Evolutionary conservation across 2,113 vertebrate genomes (phyloP).

Genomic region (Oenanthe oenanthe): DNA sequence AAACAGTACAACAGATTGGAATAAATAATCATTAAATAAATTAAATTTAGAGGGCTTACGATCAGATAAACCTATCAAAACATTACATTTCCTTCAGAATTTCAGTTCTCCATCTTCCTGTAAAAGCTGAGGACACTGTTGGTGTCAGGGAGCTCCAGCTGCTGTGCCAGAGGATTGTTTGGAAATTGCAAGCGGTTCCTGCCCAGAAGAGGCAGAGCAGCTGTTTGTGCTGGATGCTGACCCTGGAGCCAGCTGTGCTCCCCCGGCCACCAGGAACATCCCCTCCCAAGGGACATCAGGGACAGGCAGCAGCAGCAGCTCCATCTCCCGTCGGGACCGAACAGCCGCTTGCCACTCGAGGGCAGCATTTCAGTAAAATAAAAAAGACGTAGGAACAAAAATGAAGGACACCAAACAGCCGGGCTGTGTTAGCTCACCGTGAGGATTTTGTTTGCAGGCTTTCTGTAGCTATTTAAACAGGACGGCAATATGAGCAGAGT

Average conservation of each 20-base stretch:
- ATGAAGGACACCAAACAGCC: neutral
- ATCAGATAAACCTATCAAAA: neutral
- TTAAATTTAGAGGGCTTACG: neutral
- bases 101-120: neutral
- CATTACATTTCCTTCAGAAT: neutral
- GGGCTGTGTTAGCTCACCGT: rapidly evolving
- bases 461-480: neutral
- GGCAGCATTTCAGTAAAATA: slow-evolving; percentile 38
- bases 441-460: neutral
- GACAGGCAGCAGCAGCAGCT: neutral
- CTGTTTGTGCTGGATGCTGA: neutral
- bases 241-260: rapidly evolving
- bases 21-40: neutral
- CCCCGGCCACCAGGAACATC: neutral
- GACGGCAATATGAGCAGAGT: neutral
- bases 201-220: neutral
- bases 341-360: neutral
- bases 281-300: rapidly evolving
- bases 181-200: rapidly evolving
- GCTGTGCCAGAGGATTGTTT: neutral
- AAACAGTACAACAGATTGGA: neutral
- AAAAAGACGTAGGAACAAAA: neutral
- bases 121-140: neutral
- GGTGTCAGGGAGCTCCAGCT: neutral
- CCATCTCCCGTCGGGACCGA: rapidly evolving